Base-by-base conservation (phyloP, 2,797 vertebrate species). In the Enoplosus armatus region DNA sequence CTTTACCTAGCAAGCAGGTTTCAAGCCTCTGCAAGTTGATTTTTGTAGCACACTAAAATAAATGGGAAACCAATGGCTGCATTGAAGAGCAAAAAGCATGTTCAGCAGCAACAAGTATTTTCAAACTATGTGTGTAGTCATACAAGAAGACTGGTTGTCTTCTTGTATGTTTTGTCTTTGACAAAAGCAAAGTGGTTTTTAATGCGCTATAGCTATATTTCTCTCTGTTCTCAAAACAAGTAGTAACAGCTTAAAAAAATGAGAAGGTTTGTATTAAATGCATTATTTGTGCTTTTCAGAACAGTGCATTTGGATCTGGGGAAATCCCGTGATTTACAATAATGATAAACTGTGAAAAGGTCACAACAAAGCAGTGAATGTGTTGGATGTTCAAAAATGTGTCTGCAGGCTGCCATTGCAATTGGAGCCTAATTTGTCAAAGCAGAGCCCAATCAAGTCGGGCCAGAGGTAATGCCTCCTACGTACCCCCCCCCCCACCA, bases 361-460 rank as follows among this genome's bases (percentile, higher is more conserved):
- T 10, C 31, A 20, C 12, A 61, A 51, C 59, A 53, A 47, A 75
- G 31, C 43, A 58, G n/a, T 16, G 29, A 51, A 70, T 76, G 48
- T 59, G 51, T 47, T 69, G 24, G 22, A 6, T 63, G 31, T 37
- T 58, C n/a, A 67, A 63, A 66, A 35, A 61, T 39, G 26, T 72
- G 63, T 59, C 60, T 79, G 20, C 29, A 62, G 45, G 16, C 22
- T 15, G 6, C 26, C 33, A 29, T 18, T 50, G 11, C 22, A 75
- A 51, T 50, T 65, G 54, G 20, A 85, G 47, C 14, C 51, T 62
- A 54, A 75, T 85, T 76, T 64, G 48, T 84, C 41, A 59, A 61
- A 73, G 65, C 47, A 63, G 31, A 63, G 48, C 72, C 75, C 41
- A 71, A 29, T 77, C 41, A 72, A 48, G 33, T 80, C 3, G 4